A percentile compares a stretch with the other conserved stretches of the same genome.
These are phyloP conservation scores for Lophochroa leadbeateri DNA, from an alignment of 2,113 vertebrate genomes.

Conservation along the genomic window DNA sequence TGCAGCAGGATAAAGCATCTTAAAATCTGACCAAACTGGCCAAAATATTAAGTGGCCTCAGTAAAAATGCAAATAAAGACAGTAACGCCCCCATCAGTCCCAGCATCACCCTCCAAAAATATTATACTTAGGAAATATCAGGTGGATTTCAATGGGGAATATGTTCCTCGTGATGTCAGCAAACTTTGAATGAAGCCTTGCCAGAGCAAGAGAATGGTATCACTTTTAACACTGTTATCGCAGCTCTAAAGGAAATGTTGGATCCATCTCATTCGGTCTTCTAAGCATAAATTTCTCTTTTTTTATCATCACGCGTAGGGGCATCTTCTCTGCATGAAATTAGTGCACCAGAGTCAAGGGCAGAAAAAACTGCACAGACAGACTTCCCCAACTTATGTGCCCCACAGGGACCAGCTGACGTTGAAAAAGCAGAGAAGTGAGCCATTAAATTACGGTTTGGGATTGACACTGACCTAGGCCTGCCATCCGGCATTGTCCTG, in stretches of 20 bases:
- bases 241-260: background rate
- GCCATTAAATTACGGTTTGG: slow-evolving; percentile 85
- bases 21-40: background rate
- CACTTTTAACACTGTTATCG: background rate
- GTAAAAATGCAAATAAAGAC: background rate
- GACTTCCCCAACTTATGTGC: slow-evolving; percentile 58
- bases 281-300: background rate
- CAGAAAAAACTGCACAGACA: slow-evolving; percentile 68
- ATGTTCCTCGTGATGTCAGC: background rate
- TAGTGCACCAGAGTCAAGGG: slow-evolving; percentile 82
- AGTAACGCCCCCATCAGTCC: background rate
- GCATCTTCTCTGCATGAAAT: slow-evolving; percentile 64
- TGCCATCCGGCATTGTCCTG: slow-evolving; percentile 86
- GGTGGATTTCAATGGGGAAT: background rate
- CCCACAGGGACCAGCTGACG: slow-evolving; percentile 81
- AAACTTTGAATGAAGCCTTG: background rate
- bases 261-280: background rate
- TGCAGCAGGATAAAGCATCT: background rate
- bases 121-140: background rate
- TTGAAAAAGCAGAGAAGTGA: slow-evolving; percentile 75
- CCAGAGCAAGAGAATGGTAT: background rate
- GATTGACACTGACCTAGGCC: slow-evolving; percentile 90
- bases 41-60: background rate
- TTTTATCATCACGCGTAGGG: background rate
- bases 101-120: background rate